Conservation (phyloP, 2,113 vertebrate genomes). For the Ellobius talpinus region DNA sequence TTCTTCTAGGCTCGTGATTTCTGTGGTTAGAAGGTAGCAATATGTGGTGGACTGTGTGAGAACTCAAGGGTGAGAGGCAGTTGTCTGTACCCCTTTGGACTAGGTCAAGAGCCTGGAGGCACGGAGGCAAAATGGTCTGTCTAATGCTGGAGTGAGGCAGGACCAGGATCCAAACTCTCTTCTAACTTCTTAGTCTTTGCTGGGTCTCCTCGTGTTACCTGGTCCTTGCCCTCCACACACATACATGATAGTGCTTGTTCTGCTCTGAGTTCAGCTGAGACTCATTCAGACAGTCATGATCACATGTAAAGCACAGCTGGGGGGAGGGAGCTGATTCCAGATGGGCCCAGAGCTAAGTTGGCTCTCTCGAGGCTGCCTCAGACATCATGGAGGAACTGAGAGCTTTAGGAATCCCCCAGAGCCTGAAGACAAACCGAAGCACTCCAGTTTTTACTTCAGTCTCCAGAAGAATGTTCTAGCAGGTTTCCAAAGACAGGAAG, state of each 20-base stretch:
- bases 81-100: background rate
- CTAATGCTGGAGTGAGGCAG: background rate
- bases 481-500: background rate
- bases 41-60: background rate
- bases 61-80: no score
- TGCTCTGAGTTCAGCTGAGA: background rate
- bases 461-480: background rate
- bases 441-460: background rate
- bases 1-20: background rate
- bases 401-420: background rate
- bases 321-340: background rate
- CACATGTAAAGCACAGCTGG: background rate
- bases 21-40: conserved; percentile 1
- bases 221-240: no score
- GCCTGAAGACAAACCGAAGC: background rate
- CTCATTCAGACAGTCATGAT: background rate
- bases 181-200: background rate
- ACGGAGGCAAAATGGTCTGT: background rate
- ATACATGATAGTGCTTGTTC: background rate
- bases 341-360: background rate
- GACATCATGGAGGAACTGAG: background rate
- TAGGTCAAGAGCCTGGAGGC: background rate
- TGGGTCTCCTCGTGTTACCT: background rate
- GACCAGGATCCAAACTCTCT: background rate
- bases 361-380: background rate